Evolutionary conservation across 2,113 vertebrate species (phyloP).

Genomic region (Pollachius pollachius): DNA sequence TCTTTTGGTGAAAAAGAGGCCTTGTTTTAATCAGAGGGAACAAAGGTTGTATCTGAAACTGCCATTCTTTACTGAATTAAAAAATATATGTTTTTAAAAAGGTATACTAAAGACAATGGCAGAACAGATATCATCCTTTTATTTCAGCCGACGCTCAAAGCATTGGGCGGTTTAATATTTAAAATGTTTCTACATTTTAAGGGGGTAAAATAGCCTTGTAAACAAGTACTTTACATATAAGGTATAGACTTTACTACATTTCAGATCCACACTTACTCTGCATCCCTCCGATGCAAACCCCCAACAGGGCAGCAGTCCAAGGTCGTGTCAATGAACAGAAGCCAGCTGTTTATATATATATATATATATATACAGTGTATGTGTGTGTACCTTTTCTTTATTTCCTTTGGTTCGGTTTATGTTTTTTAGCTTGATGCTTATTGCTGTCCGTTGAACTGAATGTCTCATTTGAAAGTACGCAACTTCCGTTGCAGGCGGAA

Average conservation of each 20-base stretch:
- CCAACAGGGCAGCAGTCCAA: slow-evolving; percentile 45
- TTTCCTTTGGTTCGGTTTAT: not conserved
- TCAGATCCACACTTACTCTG: slow-evolving; percentile 51
- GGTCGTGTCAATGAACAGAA: slow-evolving; percentile 67
- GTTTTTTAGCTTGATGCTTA: slow-evolving; percentile 65
- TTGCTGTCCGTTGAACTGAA: slow-evolving; percentile 68
- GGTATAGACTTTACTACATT: slow-evolving; percentile 62
- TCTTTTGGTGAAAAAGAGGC: slow-evolving; percentile 80
- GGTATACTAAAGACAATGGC: slow-evolving; percentile 62
- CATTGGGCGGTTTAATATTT: slow-evolving; percentile 61
- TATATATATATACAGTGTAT: slow-evolving; percentile 65
- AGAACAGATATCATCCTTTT: slow-evolving; percentile 66
- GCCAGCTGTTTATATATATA: slow-evolving; percentile 76
- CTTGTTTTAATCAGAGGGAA: slow-evolving; percentile 79
- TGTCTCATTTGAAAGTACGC: slow-evolving; percentile 60
- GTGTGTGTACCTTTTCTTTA: slow-evolving; percentile 28
- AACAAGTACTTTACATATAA: slow-evolving; percentile 59
- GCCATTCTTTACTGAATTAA: slow-evolving; percentile 76
- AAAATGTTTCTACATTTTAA: slow-evolving; percentile 66
- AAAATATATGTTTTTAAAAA: slow-evolving; percentile 69
- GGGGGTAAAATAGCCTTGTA: slow-evolving; percentile 59
- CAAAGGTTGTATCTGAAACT: slow-evolving; percentile 79
- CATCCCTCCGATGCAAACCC: slow-evolving; percentile 59
- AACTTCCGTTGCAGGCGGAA: slow-evolving; percentile 58
- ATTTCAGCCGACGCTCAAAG: slow-evolving; percentile 58